Base-by-base conservation (phyloP, 2,888 invertebrate genomes). In the Dicranocentrus wangi region DNA sequence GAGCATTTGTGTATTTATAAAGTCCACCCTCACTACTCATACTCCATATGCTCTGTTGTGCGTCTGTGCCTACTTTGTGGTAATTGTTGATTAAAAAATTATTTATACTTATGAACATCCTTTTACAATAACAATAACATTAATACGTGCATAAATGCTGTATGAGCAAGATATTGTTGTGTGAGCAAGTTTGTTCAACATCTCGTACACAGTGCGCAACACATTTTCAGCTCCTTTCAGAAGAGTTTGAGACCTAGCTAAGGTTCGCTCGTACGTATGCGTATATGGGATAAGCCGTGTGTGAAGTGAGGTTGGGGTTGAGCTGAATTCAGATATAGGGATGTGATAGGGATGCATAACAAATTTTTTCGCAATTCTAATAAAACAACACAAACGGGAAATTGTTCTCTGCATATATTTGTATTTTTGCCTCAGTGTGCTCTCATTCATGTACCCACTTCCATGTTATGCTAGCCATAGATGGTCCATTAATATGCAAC, bases 401-500 rank as follows among this genome's bases (percentile, higher is more conserved):
- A 71, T 79, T 47, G 79, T 71, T 79, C 66, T 66, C 19, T 69
- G 32, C 51, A 60, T 21, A 69, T 23, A 66, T 66, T 27, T 72
- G 21, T 55, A 55, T 63, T 63, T 21, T 63, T 63, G 10, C 19
- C 19, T 39, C 1, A 3, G 10, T 1, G 42, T 63, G 39, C n/a
- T 63, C 43, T 19, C 63, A 32, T 17, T 39, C 55, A 23, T 55
- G 21, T 42, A 27, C 27, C 19, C 2, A 23, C 39, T 60, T 60
- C 60, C 39, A 63, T 23, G 63, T 47, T 32, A 65, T 43, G 65
- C 47, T 47, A n/a, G n/a, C 15, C 66, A 27, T 63, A 47, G 69
- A 71, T 79, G 65, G 32, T 51, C 61, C 55, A 79, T 79, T 79
- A 71, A 63, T 79, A 79, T 79, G 79, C 79, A 79, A 66, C 39